Evolutionary conservation across 2,797 vertebrate genomes (phyloP), one percentile per base, ranked within the genome.

Genomic region (Moxostoma hubbsi): DNA sequence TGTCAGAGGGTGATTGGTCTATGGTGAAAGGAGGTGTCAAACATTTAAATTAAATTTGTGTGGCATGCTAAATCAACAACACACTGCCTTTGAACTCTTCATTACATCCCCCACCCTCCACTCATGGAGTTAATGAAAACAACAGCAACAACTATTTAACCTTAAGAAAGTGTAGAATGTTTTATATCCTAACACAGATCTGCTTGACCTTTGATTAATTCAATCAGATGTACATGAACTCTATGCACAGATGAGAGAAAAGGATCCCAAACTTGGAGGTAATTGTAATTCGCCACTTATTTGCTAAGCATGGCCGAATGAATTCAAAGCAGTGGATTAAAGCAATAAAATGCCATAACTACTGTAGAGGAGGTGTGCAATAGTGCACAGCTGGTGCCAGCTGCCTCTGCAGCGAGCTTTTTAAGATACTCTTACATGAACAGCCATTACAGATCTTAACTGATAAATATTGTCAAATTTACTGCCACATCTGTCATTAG

Each of bases 251-350:
- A 59, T 67, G 47, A 61, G 16, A 71, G 68, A 66, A 62, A 47
- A 57, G 7, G 45, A 36, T 62, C 15, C 79, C 5, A 57, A 62
- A 80, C 68, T 46, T 51, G 53, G 36, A 75, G 8, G 73, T 76
- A 80, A 85, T 75, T 80, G 77, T 77, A 69, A 80, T 85, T 46
- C 59, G 1, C 24, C 16, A 58, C 77, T 65, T 79, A 78, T 82
- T 75, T 64, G 65, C 58, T 65, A 81, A 82, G 69, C 83, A 78
- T 74, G 78, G 18, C 53, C 78, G 73, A 47, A 64, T n/a, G 46
- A 57, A 79, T 79, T 70, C 62, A 84, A 75, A 75, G 75, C 50
- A 73, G 59, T 79, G 72, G 54, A 72, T 82, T 81, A 79, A 79
- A 79, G 61, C 65, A 71, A 81, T 82, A 84, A 76, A 79, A 70